Evolutionary conservation across 2,113 vertebrate genomes (phyloP), one percentile per base, ranked within the genome.

Genomic region (Actinemys pallida): DNA sequence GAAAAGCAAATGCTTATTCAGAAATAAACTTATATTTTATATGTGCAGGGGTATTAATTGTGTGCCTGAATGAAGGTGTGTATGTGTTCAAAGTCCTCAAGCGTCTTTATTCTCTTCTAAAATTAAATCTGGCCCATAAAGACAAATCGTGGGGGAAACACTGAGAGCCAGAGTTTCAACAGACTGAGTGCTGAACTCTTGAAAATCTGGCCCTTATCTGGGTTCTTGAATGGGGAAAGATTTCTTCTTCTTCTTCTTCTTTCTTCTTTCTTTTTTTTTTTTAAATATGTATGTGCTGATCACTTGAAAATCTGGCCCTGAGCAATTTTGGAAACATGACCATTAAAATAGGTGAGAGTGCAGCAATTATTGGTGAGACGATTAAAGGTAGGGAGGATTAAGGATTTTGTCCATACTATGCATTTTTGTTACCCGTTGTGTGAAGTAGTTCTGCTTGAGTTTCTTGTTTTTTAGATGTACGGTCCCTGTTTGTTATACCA

Each of bases 401-500:
- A 39, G 20, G 39, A 24, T 19, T 75, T 75, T 39, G 22, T 72
- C 19, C 69, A 42, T 42, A 20, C n/a, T 20, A 22, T 39, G 35
- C 69, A 22, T 72, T 39, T 31, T 69, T 39, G 8, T 39, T 42
- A 75, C 10, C 9, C 5, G 6, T 20, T 22, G 39, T 20, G 69
- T n/a, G 39, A 39, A 22, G 20, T 39, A 45, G 39, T 76, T 42
- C 39, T 76, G 20, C 8, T 45, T 25, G 24, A 25, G 42, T 81
- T 91, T 89, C 25, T 12, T 19, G 3, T 5, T 1, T 69, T 42
- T 94, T 62, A 79, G 10, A 9, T 86, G 62, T 59, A 45, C 1
- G 4, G 11, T 72, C n/a, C 2, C 25, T 14, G 1, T 1, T 27
- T 76, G 3, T 16, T 81, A 80, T 69, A 8, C 2, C 45, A 8